Percentiles rank a stretch among this genome's conserved stretches.
Evolutionary conservation across 1,140 invertebrate genomes (phyloP).

Genomic region (Aphaenogaster floridana): DNA sequence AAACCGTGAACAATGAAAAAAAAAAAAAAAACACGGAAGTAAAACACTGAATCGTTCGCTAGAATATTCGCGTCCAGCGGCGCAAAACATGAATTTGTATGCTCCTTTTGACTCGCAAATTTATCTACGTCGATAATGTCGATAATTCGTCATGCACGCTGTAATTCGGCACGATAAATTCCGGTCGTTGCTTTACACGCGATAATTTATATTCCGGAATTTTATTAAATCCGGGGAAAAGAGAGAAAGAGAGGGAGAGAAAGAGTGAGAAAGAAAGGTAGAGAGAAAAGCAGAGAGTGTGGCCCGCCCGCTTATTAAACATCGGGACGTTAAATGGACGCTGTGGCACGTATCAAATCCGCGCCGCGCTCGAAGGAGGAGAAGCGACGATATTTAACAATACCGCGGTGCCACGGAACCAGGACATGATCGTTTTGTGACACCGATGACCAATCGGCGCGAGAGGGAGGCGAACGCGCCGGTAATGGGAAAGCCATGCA

Average conservation of each 20-base stretch:
- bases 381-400: constrained; percentile 71
- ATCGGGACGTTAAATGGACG: constrained; percentile 55
- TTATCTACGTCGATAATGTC: constrained; percentile 62
- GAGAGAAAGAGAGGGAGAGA: constrained; percentile 18
- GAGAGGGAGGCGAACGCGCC: constrained; percentile 72
- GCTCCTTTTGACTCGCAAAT: constrained; percentile 62
- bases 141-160: constrained; percentile 62
- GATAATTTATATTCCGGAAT: constrained; percentile 63
- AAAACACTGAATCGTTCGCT: constrained; percentile 22
- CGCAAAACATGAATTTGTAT: constrained; percentile 62
- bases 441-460: constrained; percentile 75
- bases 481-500: constrained; percentile 86
- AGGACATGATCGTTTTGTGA: constrained; percentile 78
- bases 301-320: constrained; percentile 56
- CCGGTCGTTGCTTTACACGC: constrained; percentile 56
- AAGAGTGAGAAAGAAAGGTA: background rate
- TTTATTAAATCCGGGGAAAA: constrained; percentile 55
- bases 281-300: constrained; percentile 1
- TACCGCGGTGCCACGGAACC: constrained; percentile 71
- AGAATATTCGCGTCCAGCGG: constrained; percentile 27
- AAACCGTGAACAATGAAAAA: background rate
- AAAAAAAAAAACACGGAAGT: constrained; percentile 14
- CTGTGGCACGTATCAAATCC: constrained; percentile 36
- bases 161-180: constrained; percentile 61
- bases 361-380: constrained; percentile 38